Evolutionary conservation across 2,797 vertebrate genomes (phyloP).

Genomic region (Columba guinea): DNA sequence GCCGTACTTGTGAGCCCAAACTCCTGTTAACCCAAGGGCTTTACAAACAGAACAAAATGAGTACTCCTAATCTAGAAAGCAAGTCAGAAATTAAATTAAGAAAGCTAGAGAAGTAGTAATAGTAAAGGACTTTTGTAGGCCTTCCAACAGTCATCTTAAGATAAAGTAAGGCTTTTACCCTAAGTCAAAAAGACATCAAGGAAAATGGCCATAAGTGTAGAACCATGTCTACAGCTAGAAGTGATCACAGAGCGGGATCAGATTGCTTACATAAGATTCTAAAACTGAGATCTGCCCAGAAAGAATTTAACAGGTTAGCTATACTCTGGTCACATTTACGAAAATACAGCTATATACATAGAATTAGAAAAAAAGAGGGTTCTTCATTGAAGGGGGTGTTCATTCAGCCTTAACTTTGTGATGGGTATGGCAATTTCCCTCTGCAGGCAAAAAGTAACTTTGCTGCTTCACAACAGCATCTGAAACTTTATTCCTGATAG

Average conservation of each 20-base stretch:
- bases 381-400: background rate
- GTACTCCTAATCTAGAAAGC: background rate
- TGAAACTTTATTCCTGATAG: background rate
- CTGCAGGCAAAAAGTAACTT: background rate
- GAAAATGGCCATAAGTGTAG: background rate
- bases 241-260: background rate
- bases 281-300: background rate
- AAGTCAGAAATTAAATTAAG: background rate
- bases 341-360: background rate
- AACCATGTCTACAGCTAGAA: background rate
- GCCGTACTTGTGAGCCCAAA: rapidly evolving
- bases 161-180: background rate
- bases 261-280: background rate
- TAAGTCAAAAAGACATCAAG: background rate
- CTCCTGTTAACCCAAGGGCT: background rate
- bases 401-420: background rate
- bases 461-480: background rate
- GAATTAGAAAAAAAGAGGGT: background rate
- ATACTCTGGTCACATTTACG: background rate
- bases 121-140: background rate
- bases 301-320: background rate
- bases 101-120: background rate
- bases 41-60: background rate
- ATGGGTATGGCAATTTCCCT: background rate
- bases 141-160: background rate